Evolutionary conservation across 1,140 invertebrate species (phyloP).

Genomic region (Sitodiplosis mosellana): DNA sequence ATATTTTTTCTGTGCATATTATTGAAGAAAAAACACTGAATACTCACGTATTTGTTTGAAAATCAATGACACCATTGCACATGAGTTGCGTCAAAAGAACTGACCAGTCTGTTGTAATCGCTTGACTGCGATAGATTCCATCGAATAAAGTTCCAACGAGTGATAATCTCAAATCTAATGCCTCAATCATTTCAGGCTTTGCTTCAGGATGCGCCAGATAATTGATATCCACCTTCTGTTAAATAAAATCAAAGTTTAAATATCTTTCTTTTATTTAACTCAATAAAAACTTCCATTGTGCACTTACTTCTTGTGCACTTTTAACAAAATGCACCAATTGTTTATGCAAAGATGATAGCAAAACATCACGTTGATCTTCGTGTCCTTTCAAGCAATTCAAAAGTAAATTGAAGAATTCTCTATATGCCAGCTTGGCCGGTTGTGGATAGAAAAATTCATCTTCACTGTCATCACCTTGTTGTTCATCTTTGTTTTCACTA

Average conservation of each 20-base stretch:
- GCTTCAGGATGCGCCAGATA: constrained; percentile 29
- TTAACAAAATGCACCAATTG: constrained; percentile 78
- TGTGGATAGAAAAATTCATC: too few species aligned
- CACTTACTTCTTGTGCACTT: constrained; percentile 46
- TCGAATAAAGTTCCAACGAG: constrained; percentile 93
- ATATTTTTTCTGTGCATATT: too few species aligned
- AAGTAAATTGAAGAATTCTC: constrained; percentile 83
- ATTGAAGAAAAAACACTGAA: too few species aligned
- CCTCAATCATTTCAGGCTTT: constrained; percentile 48
- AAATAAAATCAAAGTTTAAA: neutral
- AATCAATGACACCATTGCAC: constrained; percentile 76
- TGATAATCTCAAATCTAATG: constrained; percentile 73
- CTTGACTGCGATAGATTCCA: constrained; percentile 75
- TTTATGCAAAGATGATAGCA: constrained; percentile 75
- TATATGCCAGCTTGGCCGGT: constrained; percentile 44
- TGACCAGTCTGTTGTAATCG: constrained; percentile 81
- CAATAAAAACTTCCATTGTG: too few species aligned
- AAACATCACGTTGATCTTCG: constrained; percentile 81
- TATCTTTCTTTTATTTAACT: constrained; percentile 6
- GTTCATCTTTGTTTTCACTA: neutral
- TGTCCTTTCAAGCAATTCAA: constrained; percentile 86
- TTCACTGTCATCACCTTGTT: too few species aligned
- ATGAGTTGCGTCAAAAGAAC: constrained; percentile 77
- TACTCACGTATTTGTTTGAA: constrained; percentile 74
- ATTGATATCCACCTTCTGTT: neutral